A percentile compares a stretch with the other conserved stretches of the same genome.
phyloP scores from a whole-genome alignment of 2,888 invertebrate genomes.

The Dexiosoma caninum region DNA sequence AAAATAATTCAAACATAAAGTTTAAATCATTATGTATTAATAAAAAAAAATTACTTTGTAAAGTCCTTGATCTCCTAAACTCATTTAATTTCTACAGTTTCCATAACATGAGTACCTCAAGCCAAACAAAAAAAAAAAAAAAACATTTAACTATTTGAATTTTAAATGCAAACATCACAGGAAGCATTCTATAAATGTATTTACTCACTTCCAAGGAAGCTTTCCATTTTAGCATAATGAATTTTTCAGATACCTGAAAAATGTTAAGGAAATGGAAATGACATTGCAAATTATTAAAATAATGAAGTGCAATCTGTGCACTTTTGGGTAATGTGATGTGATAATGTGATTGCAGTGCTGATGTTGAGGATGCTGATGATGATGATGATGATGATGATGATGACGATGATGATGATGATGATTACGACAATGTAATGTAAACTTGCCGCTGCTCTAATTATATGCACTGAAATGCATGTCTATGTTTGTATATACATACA shows the following conservation, averaged over 20 bases:
- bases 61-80: too few species aligned
- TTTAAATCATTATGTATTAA: too few species aligned
- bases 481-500: too few species aligned
- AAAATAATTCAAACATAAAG: too few species aligned
- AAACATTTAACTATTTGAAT: slow-evolving; percentile 4
- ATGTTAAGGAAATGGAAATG: slow-evolving; percentile 57
- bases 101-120: too few species aligned
- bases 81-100: too few species aligned
- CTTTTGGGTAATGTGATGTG: slow-evolving; percentile 44
- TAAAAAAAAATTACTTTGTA: too few species aligned
- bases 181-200: background rate
- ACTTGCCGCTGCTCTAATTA: slow-evolving; percentile 19
- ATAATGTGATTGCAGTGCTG: background rate
- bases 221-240: slow-evolving; percentile 27
- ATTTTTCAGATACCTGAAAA: slow-evolving; percentile 45
- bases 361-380: slow-evolving; percentile 9
- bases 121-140: too few species aligned
- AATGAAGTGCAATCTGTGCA: slow-evolving; percentile 60
- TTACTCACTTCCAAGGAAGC: background rate
- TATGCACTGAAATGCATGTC: background rate
- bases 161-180: slow-evolving; percentile 16
- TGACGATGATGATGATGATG: slow-evolving; percentile 16
- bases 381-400: background rate
- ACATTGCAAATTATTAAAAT: slow-evolving; percentile 61
- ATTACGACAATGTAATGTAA: background rate